These are phyloP conservation scores for Xylocampa areola DNA, from an alignment of 2,888 invertebrate genomes.

Conservation along the genomic window DNA sequence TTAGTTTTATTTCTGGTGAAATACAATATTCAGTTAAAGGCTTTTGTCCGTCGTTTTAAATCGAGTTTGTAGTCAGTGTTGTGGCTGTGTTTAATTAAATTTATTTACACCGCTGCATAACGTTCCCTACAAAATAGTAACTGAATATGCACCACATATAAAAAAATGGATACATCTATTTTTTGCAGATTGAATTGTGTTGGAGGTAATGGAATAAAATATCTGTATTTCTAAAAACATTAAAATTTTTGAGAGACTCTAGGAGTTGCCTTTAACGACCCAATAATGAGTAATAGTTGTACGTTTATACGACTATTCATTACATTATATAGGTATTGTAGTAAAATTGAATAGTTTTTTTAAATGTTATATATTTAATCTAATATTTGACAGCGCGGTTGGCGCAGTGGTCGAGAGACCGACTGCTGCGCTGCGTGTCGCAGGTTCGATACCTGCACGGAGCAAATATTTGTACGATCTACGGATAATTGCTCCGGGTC, in stretches of 20 bases:
- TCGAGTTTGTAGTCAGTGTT: constrained; percentile 49
- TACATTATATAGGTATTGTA: no score
- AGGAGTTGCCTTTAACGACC: not conserved
- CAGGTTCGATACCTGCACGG: no score
- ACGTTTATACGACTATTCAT: no score
- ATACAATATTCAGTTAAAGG: constrained; percentile 43
- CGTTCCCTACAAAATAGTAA: constrained; percentile 9
- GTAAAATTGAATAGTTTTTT: no score
- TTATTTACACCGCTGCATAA: constrained; percentile 32
- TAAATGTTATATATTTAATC: no score
- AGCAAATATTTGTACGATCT: no score
- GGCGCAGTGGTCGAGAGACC: no score
- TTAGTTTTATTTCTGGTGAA: constrained; percentile 19
- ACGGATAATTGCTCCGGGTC: no score
- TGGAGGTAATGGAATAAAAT: not conserved
- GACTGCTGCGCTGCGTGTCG: no score
- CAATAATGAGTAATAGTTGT: no score
- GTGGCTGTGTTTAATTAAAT: constrained; percentile 47
- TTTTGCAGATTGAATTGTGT: constrained; percentile 21
- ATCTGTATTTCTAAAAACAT: not conserved
- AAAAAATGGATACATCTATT: constrained; percentile 18
- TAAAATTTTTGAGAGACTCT: no score
- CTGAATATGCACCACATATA: constrained; percentile 16
- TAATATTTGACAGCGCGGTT: no score
- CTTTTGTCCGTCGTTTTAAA: constrained; percentile 44